A percentile compares a stretch with the other conserved stretches of the same genome.
Evolutionary conservation across 2,113 vertebrate genomes (phyloP).

Genomic region (Parotia lawesii): DNA sequence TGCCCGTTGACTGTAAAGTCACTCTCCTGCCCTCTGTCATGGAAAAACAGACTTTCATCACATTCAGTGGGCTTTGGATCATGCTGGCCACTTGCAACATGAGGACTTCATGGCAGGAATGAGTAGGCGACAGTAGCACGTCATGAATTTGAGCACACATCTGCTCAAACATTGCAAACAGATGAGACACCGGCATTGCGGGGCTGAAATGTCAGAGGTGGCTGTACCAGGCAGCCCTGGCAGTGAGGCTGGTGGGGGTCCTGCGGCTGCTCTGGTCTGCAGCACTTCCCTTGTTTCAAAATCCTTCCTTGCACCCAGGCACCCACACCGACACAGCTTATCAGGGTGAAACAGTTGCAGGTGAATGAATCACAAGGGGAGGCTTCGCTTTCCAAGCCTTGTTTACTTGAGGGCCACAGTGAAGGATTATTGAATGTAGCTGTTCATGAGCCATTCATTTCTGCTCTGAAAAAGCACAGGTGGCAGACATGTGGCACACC

Average conservation of each 20-base stretch:
- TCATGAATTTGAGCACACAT: neutral
- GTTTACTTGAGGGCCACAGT: neutral
- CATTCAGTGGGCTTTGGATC: neutral
- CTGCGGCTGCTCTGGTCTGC: neutral
- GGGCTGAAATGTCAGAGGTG: neutral
- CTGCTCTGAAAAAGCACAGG: neutral
- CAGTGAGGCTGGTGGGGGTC: neutral
- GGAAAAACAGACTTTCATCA: neutral
- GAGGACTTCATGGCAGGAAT: neutral
- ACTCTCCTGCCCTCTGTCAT: neutral
- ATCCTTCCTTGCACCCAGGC: neutral
- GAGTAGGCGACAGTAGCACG: neutral
- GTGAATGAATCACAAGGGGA: neutral
- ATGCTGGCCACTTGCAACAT: fast-evolving
- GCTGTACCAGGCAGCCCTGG: neutral
- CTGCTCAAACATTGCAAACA: neutral
- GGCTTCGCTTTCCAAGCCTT: neutral
- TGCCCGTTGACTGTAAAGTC: neutral
- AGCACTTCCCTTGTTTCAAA: neutral
- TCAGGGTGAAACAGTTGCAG: neutral
- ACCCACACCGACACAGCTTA: fast-evolving
- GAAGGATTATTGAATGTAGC: neutral
- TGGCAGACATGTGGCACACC: neutral
- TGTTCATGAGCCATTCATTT: neutral
- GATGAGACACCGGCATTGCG: fast-evolving